Conservation (phyloP, 2,888 invertebrate species). For the Brachyptera putata region DNA sequence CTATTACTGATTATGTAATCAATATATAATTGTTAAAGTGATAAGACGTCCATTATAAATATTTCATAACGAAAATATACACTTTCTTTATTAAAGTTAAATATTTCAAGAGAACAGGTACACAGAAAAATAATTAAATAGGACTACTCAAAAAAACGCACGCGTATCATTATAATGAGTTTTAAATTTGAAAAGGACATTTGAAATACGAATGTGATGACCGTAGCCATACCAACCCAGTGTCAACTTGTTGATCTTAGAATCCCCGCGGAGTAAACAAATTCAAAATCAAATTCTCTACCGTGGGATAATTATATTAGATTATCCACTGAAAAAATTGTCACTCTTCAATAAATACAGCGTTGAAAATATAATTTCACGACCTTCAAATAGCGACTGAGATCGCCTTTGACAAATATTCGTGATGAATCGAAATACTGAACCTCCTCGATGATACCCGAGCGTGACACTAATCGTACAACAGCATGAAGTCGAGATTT, state of each 20-base stretch:
- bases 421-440: neutral
- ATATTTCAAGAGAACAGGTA: too few species aligned
- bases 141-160: too few species aligned
- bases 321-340: conserved; percentile 23
- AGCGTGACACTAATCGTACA: neutral
- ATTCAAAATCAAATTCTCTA: conserved; percentile 9
- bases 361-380: conserved; percentile 23
- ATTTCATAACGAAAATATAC: too few species aligned
- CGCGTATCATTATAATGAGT: too few species aligned
- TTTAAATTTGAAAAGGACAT: too few species aligned
- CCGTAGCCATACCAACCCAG: neutral
- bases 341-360: conserved; percentile 25
- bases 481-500: neutral
- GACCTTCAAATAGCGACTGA: conserved; percentile 8
- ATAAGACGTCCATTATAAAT: too few species aligned
- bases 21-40: too few species aligned
- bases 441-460: neutral
- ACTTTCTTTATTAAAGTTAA: too few species aligned
- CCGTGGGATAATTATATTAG: conserved; percentile 23
- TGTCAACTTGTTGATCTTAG: conserved; percentile 5
- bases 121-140: too few species aligned
- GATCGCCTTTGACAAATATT: conserved; percentile 18
- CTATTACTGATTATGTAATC: too few species aligned
- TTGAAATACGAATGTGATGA: neutral
- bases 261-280: conserved; percentile 11